Percentiles rank a stretch among this genome's conserved stretches.
Conservation (phyloP, 2,113 vertebrate species). For the Oreochromis tanganicae region DNA sequence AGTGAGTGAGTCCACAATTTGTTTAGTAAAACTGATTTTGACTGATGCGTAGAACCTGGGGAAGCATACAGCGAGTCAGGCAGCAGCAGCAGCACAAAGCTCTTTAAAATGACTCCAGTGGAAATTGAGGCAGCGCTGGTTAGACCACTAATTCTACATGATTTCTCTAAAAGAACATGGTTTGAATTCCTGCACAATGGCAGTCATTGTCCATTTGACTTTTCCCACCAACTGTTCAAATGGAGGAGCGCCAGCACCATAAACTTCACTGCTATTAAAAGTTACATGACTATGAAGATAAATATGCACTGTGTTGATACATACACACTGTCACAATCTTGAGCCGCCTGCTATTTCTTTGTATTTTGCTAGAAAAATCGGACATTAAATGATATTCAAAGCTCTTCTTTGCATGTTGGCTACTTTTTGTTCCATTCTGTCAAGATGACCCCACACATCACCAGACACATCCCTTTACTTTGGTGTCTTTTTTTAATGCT, state of each 20-base stretch:
- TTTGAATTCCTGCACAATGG: constrained; percentile 30
- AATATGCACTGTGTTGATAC: neutral
- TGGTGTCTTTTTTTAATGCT: neutral
- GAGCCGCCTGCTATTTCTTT: neutral
- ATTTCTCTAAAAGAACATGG: constrained; percentile 32
- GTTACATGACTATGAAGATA: neutral
- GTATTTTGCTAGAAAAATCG: neutral
- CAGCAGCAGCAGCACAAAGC: constrained; percentile 10
- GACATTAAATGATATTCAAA: neutral
- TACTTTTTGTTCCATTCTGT: neutral
- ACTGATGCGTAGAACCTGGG: neutral
- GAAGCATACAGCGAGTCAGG: neutral
- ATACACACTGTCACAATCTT: neutral
- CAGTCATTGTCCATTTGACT: constrained; percentile 22
- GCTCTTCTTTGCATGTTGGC: neutral
- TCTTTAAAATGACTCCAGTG: constrained; percentile 7
- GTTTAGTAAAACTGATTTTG: neutral
- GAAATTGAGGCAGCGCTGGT: constrained; percentile 23
- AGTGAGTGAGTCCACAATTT: neutral
- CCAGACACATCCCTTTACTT: neutral
- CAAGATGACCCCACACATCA: neutral
- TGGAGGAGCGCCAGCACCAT: neutral
- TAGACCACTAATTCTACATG: constrained; percentile 46
- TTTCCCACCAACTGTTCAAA: constrained; percentile 15
- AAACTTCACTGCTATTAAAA: neutral